Percentiles rank a stretch among this genome's conserved stretches.
Conservation (phyloP, 2,888 invertebrate genomes). For the Mactromeris polynyma region DNA sequence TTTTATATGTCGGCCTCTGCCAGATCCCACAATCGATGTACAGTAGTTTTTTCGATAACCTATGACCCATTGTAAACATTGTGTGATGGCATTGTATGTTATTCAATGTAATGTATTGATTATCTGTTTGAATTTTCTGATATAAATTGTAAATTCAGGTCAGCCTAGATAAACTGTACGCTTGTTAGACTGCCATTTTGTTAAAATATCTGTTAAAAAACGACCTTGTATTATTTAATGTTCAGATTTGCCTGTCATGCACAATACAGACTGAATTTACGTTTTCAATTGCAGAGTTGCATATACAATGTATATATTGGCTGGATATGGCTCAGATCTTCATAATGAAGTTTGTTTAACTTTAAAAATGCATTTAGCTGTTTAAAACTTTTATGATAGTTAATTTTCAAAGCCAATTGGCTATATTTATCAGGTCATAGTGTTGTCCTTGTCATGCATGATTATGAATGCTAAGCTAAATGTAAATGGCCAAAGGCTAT, state of each 20-base stretch:
- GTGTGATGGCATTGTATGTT: constrained; percentile 1
- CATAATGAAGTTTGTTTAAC: too few relatives aligned
- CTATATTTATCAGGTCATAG: too few relatives aligned
- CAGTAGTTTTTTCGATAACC: constrained; percentile 14
- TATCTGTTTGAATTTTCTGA: not conserved
- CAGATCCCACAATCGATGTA: not conserved
- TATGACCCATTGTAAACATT: constrained; percentile 1
- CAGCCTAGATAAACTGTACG: not conserved
- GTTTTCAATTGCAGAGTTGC: too few relatives aligned
- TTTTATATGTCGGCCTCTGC: not conserved
- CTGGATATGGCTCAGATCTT: too few relatives aligned
- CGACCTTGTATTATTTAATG: not conserved
- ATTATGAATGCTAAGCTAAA: too few relatives aligned
- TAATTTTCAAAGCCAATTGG: not conserved
- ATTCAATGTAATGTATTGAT: not conserved
- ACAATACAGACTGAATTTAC: too few relatives aligned
- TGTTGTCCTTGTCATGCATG: too few relatives aligned
- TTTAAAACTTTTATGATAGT: not conserved
- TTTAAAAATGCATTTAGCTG: too few relatives aligned
- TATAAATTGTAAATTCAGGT: not conserved
- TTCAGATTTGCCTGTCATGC: not conserved
- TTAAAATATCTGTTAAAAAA: not conserved
- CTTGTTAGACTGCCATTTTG: not conserved
- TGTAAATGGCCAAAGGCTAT: too few relatives aligned
- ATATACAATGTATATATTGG: too few relatives aligned